Evolutionary conservation across 2,797 vertebrate species (phyloP).

Genomic region (Furcifer pardalis): DNA sequence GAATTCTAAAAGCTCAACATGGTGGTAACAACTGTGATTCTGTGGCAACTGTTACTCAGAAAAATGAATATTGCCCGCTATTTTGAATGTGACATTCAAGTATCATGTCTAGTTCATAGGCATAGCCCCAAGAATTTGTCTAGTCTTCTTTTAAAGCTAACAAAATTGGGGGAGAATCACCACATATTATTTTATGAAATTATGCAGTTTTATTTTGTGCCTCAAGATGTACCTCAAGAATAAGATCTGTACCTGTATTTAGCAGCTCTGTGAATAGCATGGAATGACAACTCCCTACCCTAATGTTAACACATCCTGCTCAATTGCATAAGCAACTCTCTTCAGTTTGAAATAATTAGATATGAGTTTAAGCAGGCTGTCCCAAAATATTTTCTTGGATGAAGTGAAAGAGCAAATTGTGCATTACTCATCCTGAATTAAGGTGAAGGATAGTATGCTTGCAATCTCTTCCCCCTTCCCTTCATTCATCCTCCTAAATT

Average conservation of each 20-base stretch:
- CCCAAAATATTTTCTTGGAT: too few species aligned
- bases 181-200: not conserved
- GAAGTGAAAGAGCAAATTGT: too few species aligned
- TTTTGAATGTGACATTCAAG: not conserved
- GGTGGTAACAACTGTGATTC: not conserved
- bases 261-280: too few species aligned
- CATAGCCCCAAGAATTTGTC: not conserved
- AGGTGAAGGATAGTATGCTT: too few species aligned
- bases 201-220: not conserved
- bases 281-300: not conserved
- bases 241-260: not conserved
- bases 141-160: not conserved
- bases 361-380: too few species aligned
- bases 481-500: not conserved
- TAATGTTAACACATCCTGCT: too few species aligned
- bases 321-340: not conserved
- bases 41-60: not conserved
- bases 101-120: not conserved
- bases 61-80: not conserved
- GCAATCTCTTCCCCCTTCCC: not conserved
- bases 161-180: not conserved
- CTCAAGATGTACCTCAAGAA: not conserved
- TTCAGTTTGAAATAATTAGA: too few species aligned
- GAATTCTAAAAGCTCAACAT: not conserved
- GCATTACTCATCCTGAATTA: too few species aligned